Evolutionary conservation across 2,797 vertebrate genomes (phyloP), one percentile per base, ranked within the genome.

Genomic region (Amphiprion clarkii): DNA sequence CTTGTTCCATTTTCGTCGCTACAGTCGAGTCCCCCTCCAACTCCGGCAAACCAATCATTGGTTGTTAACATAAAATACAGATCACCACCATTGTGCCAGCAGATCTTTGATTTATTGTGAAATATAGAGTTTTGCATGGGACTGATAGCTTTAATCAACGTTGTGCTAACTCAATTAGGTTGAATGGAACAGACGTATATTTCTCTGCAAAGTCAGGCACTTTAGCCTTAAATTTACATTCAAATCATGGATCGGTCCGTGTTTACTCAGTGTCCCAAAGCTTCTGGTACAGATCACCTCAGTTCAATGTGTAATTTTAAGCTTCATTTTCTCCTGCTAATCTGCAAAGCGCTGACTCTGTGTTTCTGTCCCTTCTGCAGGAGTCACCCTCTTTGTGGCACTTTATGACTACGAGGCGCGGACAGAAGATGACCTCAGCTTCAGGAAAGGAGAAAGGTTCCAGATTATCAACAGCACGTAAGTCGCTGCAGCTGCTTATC

Each of bases 391-490:
- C 71, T 99, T 99, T 88, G 96, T 99, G 94, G 98, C 98, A 14
- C 96, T 99, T 89, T 99, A 99, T 69, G 98, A 99, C 94, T 99
- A 99, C 25, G 97, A 98, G 89, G 97, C 98, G 13, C 94, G 98
- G 82, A 97, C 98, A 4, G 97, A 98, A 94, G 98, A 99, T 85
- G 98, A 99, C 92, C 95, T 99, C 81, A 99, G 94, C 95, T 99
- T 99, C 95, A 96, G 95, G 87, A 99, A 99, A 96, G 98, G 97
- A 94, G 98, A 99, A 85, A 95, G 96, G 85, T 98, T 99, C 91
- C 98, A 99, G 89, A 99, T 99, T 87, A 92, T 99, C 86, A 99
- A 99, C 93, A 99, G 96, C 96, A 98, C 97, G 98, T 99, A 94
- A 97, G 97, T 97, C 54, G 0, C 67, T 11, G 14, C 71, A 52